Base-by-base conservation (phyloP, 1,140 invertebrate genomes). In the Drosophila virilis region DNA sequence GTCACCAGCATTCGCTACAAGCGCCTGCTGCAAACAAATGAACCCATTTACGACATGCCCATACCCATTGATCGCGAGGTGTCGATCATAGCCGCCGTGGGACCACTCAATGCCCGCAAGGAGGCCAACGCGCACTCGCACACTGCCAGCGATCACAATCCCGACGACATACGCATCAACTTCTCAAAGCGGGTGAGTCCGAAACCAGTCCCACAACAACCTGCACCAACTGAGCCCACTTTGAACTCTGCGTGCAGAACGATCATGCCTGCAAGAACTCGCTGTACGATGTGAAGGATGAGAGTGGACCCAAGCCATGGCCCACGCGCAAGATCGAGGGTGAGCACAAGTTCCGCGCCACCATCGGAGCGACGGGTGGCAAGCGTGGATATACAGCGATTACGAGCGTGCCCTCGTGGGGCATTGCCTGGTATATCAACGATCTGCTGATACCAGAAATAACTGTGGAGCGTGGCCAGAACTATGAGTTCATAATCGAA, bases 351-450 rank as follows among this genome's bases (percentile, higher is more conserved):
- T 96, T 98, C 91, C 95, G 94, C 7, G 97, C 95, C 0, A 93
- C 95, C 76, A 97, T 98, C 66, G 97, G 97, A 1, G 97, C 97
- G 0, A 96, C 96, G 1, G 97, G 96, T 9, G 96, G 96, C 3
- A 94, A 95, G 51, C 93, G 95, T 6, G 97, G 97, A 8, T 98
- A 98, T 89, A 94, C 95, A 9, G 94, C 95, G 8, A 95, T 97
- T 22, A 98, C 97, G 46, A 96, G 96, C 94, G 93, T 95, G 77
- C 95, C 96, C 7, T 97, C 96, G 1, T 97, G 97, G 95, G 97
- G 97, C 38, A 97, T 98, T 72, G 97, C 97, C 8, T 99, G 97
- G 97, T 99, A 98, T 93, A 96, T 99, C 78, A 98, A 99, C 92
- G 97, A 98, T 80, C 93, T 95, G 73, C 93, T 99, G 7, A 97